Evolutionary conservation across 2,888 invertebrate species (phyloP).

Genomic region (Trichogramma evanescens): DNA sequence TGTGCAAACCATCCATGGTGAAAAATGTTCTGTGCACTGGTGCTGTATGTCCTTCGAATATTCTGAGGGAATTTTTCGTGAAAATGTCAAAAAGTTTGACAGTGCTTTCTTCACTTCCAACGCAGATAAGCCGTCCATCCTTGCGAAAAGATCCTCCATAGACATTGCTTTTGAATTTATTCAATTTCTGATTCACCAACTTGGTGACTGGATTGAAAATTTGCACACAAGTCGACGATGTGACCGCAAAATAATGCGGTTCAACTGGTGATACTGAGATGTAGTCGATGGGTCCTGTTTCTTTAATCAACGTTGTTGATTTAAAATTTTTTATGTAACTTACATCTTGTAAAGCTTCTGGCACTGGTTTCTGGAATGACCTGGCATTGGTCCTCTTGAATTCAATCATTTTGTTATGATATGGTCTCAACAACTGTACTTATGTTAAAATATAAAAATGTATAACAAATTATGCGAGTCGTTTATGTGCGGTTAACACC

Average conservation of each 20-base stretch:
- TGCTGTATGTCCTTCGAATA: constrained; percentile 78
- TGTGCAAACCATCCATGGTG: constrained; percentile 67
- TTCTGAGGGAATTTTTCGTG: constrained; percentile 71
- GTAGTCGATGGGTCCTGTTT: constrained; percentile 86
- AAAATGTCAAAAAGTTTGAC: constrained; percentile 84
- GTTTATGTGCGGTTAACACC: no score
- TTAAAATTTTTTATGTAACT: not conserved
- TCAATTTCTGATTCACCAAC: constrained; percentile 72
- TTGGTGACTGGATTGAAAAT: constrained; percentile 83
- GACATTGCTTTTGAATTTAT: constrained; percentile 74
- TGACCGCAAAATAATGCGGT: constrained; percentile 86
- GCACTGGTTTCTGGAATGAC: not conserved
- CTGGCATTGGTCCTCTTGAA: no score
- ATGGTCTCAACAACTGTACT: no score
- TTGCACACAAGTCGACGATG: constrained; percentile 82
- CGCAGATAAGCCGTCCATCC: constrained; percentile 76
- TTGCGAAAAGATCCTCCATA: constrained; percentile 78
- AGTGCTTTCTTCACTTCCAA: constrained; percentile 82
- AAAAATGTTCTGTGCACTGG: constrained; percentile 79
- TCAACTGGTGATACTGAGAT: constrained; percentile 84
- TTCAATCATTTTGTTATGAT: no score
- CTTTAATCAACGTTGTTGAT: constrained; percentile 72
- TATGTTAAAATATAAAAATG: no score
- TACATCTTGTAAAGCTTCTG: not conserved
- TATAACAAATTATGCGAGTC: no score